Evolutionary conservation across 2,797 vertebrate genomes (phyloP).

Genomic region (Acanthopagrus latus): DNA sequence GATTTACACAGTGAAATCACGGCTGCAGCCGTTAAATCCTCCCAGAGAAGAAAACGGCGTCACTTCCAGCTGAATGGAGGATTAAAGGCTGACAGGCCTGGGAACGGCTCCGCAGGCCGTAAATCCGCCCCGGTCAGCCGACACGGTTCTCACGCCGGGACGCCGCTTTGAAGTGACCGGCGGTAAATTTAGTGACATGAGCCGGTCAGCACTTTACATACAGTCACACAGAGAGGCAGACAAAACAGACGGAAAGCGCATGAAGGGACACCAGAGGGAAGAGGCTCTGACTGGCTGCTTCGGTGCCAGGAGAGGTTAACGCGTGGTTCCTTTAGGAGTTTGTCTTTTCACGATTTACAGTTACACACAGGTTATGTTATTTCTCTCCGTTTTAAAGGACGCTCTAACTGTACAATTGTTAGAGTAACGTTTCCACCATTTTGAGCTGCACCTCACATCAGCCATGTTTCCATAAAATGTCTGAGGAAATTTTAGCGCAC

Average conservation of each 20-base stretch:
- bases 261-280: background rate
- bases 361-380: too few species aligned
- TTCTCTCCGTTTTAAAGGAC: too few species aligned
- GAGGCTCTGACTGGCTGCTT: too few species aligned
- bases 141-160: constrained; percentile 83
- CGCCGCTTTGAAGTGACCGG: constrained; percentile 85
- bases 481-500: too few species aligned
- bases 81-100: constrained; percentile 86
- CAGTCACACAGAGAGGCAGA: background rate
- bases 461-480: too few species aligned
- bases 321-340: too few species aligned
- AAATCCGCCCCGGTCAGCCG: constrained; percentile 83
- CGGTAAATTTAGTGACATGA: constrained; percentile 78
- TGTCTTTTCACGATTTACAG: too few species aligned
- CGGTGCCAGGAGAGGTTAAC: too few species aligned
- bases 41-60: constrained; percentile 78
- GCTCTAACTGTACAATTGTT: too few species aligned
- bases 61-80: constrained; percentile 85
- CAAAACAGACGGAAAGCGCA: background rate
- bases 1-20: constrained; percentile 85
- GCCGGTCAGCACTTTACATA: constrained; percentile 25
- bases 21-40: constrained; percentile 84
- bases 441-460: too few species aligned
- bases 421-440: too few species aligned
- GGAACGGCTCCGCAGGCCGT: constrained; percentile 80